Evolutionary conservation across 2,797 vertebrate species (phyloP).

Genomic region (Xenentodon cancila): DNA sequence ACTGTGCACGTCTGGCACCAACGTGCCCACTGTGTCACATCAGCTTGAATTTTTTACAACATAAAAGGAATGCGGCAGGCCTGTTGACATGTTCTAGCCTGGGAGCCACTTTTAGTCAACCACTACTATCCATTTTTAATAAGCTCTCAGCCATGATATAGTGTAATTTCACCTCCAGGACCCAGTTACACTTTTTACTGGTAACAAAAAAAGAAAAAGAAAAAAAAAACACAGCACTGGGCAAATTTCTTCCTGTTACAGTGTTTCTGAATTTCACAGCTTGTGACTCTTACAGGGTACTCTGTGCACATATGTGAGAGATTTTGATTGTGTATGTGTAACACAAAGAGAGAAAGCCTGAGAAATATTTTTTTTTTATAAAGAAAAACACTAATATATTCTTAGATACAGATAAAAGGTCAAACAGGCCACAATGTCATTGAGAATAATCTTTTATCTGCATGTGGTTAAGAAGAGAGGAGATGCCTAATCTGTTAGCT

Average conservation of each 20-base stretch:
- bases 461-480: too few species aligned
- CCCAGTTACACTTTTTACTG: constrained; percentile 77
- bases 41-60: constrained; percentile 79
- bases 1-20: constrained; percentile 59
- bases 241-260: constrained; percentile 68
- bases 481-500: too few species aligned
- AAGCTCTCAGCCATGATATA: constrained; percentile 83
- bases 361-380: too few species aligned
- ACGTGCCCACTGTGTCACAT: constrained; percentile 75
- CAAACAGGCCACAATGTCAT: too few species aligned
- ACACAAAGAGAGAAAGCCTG: too few species aligned
- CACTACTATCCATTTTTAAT: constrained; percentile 81
- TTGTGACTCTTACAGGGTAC: constrained; percentile 55
- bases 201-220: constrained; percentile 86
- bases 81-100: constrained; percentile 69
- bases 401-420: too few species aligned
- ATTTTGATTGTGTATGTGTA: constrained; percentile 8
- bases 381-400: too few species aligned
- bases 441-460: too few species aligned
- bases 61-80: constrained; percentile 59
- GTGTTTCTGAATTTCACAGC: constrained; percentile 67
- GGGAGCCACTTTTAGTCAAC: constrained; percentile 75
- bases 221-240: constrained; percentile 53
- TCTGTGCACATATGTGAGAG: constrained; percentile 12
- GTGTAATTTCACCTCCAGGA: constrained; percentile 83